Evolutionary conservation across 2,113 vertebrate genomes (phyloP), one percentile per base, ranked within the genome.

Genomic region (Stigmatopora argus): DNA sequence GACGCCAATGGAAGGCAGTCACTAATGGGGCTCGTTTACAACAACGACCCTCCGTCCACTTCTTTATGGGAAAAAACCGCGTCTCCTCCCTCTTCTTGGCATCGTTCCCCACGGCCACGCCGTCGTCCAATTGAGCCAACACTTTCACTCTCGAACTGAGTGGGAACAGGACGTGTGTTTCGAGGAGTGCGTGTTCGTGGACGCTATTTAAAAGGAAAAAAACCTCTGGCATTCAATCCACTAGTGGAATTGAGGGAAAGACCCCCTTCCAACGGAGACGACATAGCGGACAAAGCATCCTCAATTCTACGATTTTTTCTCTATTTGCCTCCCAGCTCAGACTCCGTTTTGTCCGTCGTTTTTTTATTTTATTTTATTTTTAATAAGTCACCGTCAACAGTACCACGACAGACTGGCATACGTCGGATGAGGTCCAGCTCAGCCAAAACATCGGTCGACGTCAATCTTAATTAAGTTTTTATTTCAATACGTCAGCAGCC

Each of bases 91-190:
- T 21, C 66, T 0, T 38, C 7, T 55, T 19, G 75, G 78, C 85
- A 82, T 87, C 86, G 48, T 74, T 67, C 71, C 75, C 67, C 61
- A 47, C 66, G 56, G 56, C 78, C 78, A 68, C 65, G 46, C 69
- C 35, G 75, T 75, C 57, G 68, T 72, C 72, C 70, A 71, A 73
- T 64, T 68, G 72, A 55, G 57, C 56, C 68, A 51, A 69, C 26
- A 21, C 45, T 52, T 17, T 11, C 15, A 44, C 52, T 59, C 64
- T 73, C 18, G 74, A 57, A 49, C 67, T 26, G 48, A 70, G 74
- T 52, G 72, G 65, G 62, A 78, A 75, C 7, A 35, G 59, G 78
- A 82, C 77, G 80, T 69, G 78, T 17, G 78, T 71, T 67, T 17
- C 58, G 38, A 61, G 58, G 62, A 26, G 17, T 69, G 62, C 18